phyloP scores from a whole-genome alignment of 2,797 vertebrate species.

The Sebastolobus alascanus region DNA sequence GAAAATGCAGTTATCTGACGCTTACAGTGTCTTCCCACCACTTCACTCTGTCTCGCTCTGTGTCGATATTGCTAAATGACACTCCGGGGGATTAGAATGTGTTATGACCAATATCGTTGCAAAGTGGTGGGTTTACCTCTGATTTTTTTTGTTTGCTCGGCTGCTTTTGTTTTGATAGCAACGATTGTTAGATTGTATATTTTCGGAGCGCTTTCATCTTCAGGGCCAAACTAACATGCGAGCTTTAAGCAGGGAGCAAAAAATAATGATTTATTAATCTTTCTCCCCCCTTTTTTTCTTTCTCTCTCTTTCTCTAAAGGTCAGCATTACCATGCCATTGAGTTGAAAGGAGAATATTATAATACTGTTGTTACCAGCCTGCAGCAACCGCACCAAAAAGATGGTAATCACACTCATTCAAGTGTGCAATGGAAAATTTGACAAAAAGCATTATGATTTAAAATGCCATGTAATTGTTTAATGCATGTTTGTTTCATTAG shows the following conservation, averaged over 20 bases:
- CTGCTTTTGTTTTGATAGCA: slow-evolving; percentile 32
- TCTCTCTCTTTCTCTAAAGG: slow-evolving; percentile 65
- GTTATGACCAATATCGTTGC: slow-evolving; percentile 14
- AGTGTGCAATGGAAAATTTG: slow-evolving; percentile 30
- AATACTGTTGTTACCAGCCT: slow-evolving; percentile 68
- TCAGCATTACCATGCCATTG: slow-evolving; percentile 78
- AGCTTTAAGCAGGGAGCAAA: slow-evolving; percentile 36
- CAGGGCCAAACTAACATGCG: slow-evolving; percentile 42
- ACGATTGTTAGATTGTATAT: slow-evolving; percentile 30
- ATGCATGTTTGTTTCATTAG: slow-evolving; percentile 41
- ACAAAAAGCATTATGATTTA: slow-evolving; percentile 29
- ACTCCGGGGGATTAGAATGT: slow-evolving; percentile 26
- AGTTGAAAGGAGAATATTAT: slow-evolving; percentile 76
- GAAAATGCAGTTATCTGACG: slow-evolving; percentile 43
- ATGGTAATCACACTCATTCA: slow-evolving; percentile 58
- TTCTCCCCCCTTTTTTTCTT: slow-evolving; percentile 2
- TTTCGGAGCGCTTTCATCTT: slow-evolving; percentile 57
- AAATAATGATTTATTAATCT: slow-evolving; percentile 60
- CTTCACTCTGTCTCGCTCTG: slow-evolving; percentile 20
- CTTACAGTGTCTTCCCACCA: slow-evolving; percentile 29
- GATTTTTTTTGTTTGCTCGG: slow-evolving; percentile 24
- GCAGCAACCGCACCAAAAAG: slow-evolving; percentile 52
- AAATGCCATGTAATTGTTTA: slow-evolving; percentile 37
- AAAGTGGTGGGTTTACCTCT: slow-evolving; percentile 26
- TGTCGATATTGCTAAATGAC: slow-evolving; percentile 49